These are phyloP conservation scores for Pseudoips prasinana DNA, from an alignment of 2,888 invertebrate genomes.

Conservation along the genomic window DNA sequence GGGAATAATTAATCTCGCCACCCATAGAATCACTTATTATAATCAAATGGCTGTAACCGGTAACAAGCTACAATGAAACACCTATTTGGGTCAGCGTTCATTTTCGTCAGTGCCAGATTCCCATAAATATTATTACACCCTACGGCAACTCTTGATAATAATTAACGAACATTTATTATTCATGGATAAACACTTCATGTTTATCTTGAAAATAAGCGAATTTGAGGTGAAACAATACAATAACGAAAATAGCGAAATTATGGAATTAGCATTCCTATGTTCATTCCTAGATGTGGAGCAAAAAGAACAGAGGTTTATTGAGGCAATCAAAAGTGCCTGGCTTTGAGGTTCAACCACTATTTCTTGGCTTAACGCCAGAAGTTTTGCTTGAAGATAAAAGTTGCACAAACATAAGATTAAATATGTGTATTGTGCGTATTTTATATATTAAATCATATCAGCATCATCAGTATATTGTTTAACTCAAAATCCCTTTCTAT, in stretches of 20 bases:
- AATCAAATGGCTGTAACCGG: conserved; percentile 9
- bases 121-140: conserved; percentile 15
- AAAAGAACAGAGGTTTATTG: conserved; percentile 27
- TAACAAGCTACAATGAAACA: conserved; percentile 1
- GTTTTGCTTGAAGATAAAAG: conserved; percentile 35
- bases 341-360: conserved; percentile 46
- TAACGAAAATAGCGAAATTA: too few species aligned
- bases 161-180: conserved; percentile 3
- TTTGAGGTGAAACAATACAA: too few species aligned
- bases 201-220: too few species aligned
- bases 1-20: conserved; percentile 23
- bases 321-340: conserved; percentile 54
- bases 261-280: too few species aligned
- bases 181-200: too few species aligned
- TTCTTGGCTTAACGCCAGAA: conserved; percentile 54
- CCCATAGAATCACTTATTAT: conserved; percentile 13
- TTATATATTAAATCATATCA: too few species aligned
- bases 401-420: conserved; percentile 33
- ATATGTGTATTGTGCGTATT: conserved; percentile 24
- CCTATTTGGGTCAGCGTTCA: conserved; percentile 24
- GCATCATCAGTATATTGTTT: too few species aligned
- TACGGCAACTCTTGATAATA: conserved; percentile 1
- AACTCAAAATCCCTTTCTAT: too few species aligned
- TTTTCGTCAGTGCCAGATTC: neutral
- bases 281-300: too few species aligned